phyloP scores from a whole-genome alignment of 2,888 invertebrate species.

The Drosophila paramelanica region DNA sequence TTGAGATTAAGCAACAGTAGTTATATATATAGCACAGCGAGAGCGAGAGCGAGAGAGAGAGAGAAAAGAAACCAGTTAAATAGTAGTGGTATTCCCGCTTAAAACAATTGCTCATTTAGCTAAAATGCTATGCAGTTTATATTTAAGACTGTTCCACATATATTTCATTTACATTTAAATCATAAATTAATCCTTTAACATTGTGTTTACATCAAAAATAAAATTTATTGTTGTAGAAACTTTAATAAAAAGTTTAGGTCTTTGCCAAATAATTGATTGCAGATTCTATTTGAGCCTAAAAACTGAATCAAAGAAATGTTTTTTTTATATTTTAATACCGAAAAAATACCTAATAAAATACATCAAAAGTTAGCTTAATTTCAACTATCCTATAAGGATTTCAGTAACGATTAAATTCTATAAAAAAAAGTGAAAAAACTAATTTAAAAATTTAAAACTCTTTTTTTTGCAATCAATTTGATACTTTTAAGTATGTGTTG shows the following conservation, averaged over 20 bases:
- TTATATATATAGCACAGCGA: not conserved
- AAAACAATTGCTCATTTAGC: not conserved
- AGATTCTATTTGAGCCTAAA: too few relatives aligned
- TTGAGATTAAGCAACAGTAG: conserved; percentile 8
- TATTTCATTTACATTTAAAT: not conserved
- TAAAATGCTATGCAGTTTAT: conserved; percentile 1
- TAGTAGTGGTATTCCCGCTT: conserved; percentile 11
- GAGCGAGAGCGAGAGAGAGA: not conserved
- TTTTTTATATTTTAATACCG: not conserved
- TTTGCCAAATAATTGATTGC: too few relatives aligned
- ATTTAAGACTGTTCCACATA: conserved; percentile 24
- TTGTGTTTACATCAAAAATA: too few relatives aligned
- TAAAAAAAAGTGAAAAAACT: too few relatives aligned
- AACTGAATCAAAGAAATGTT: not conserved
- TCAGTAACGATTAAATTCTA: too few relatives aligned
- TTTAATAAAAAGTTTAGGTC: too few relatives aligned
- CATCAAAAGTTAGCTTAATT: not conserved
- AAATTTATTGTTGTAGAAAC: too few relatives aligned
- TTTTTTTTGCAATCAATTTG: too few relatives aligned
- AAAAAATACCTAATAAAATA: not conserved
- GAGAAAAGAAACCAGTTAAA: not conserved
- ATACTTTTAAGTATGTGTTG: too few relatives aligned
- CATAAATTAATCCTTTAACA: not conserved
- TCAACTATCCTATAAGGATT: not conserved
- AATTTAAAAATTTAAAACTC: not conserved